Evolutionary conservation across 2,113 vertebrate species (phyloP).

Genomic region (Sylvietta virens): DNA sequence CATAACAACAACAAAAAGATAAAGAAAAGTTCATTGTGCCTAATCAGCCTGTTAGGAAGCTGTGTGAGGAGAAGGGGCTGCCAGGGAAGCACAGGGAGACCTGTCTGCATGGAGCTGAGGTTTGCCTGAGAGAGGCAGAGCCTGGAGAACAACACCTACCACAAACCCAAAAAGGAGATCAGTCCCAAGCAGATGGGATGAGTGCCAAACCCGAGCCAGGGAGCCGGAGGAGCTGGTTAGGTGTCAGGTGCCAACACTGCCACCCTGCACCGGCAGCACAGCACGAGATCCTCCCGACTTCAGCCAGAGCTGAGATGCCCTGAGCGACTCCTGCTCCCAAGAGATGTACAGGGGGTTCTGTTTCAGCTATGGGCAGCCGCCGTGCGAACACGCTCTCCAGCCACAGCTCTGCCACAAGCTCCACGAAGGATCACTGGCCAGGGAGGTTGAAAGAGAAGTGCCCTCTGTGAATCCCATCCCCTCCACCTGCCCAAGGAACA

Average conservation of each 20-base stretch:
- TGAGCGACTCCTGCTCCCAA: not conserved
- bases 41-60: not conserved
- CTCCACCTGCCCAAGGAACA: not conserved
- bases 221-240: not conserved
- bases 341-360: not conserved
- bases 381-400: rapidly evolving
- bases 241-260: not conserved
- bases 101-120: not conserved
- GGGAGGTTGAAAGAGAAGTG: not conserved
- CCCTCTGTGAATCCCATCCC: not conserved
- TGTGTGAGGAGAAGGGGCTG: not conserved
- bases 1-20: not conserved
- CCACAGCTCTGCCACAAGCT: not conserved
- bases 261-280: not conserved
- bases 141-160: not conserved
- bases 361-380: not conserved
- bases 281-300: rapidly evolving
- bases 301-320: not conserved
- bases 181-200: rapidly evolving
- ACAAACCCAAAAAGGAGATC: not conserved
- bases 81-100: not conserved
- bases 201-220: not conserved
- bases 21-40: not conserved
- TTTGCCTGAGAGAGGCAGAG: not conserved
- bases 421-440: not conserved